These are phyloP conservation scores for Podarcis siculus DNA, from an alignment of 2,797 vertebrate species.

Conservation along the genomic window DNA sequence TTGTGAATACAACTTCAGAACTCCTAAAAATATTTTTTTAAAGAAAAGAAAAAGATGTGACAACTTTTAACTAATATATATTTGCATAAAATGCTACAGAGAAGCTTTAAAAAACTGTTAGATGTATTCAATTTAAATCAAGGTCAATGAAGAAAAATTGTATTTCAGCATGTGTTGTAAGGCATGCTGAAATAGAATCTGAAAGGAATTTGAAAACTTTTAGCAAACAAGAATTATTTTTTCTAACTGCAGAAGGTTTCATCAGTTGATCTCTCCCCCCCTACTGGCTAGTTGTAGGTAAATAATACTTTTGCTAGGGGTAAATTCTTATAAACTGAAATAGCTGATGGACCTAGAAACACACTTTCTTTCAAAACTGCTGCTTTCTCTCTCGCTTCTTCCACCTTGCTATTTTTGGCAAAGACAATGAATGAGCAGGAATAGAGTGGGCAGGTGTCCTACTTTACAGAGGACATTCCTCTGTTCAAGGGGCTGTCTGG, in stretches of 20 bases:
- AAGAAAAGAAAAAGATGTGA: no score
- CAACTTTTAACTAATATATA: conserved; percentile 3
- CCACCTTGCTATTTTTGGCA: not conserved
- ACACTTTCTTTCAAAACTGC: not conserved
- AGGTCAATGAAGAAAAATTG: not conserved
- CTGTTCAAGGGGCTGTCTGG: no score
- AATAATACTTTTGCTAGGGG: not conserved
- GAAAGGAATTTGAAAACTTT: not conserved
- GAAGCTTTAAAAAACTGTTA: not conserved
- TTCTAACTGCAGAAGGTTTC: not conserved
- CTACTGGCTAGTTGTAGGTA: not conserved
- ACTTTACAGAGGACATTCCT: no score
- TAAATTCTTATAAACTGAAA: not conserved
- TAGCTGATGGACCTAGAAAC: not conserved
- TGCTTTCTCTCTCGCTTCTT: no score
- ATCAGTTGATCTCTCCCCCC: not conserved
- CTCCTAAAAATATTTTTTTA: not conserved
- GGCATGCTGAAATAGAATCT: not conserved
- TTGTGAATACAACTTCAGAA: not conserved
- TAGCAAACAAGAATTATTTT: not conserved
- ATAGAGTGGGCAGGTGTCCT: not conserved
- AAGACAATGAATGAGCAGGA: not conserved
- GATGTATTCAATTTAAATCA: not conserved
- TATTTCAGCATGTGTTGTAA: not conserved
- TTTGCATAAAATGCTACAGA: not conserved